Evolutionary conservation across 2,113 vertebrate genomes (phyloP).

Genomic region (Camelus dromedarius): DNA sequence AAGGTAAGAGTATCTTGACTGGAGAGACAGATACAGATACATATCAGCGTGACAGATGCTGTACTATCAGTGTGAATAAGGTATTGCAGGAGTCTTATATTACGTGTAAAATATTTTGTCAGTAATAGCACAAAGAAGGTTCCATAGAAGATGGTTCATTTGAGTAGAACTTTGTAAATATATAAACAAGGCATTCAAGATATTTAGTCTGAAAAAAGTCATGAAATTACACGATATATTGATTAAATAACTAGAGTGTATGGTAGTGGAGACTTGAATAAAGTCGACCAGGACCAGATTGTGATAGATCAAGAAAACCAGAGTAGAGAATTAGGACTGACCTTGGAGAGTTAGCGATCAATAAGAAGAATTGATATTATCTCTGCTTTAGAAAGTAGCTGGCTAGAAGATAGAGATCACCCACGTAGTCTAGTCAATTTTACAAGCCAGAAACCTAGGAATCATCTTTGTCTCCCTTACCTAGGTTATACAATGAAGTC

Average conservation of each 20-base stretch:
- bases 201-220: background rate
- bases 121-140: background rate
- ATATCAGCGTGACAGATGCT: background rate
- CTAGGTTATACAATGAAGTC: background rate
- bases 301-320: conserved; percentile 1
- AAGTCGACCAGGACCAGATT: background rate
- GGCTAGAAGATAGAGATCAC: background rate
- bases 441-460: background rate
- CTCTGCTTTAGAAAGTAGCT: conserved; percentile 50
- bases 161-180: conserved; percentile 38
- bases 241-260: background rate
- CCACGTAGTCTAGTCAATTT: background rate
- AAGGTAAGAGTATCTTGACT: background rate
- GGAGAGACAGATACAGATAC: background rate
- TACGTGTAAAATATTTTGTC: conserved; percentile 27
- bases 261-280: background rate
- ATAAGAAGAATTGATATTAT: background rate
- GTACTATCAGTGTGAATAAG: background rate
- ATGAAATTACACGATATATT: background rate
- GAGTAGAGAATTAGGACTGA: conserved; percentile 14
- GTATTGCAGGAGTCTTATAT: background rate
- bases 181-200: background rate
- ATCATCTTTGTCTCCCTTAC: background rate
- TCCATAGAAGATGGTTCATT: background rate
- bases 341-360: background rate